These are phyloP conservation scores for Nipponacmea schrenckii DNA, from an alignment of 2,888 invertebrate species.

Conservation along the genomic window DNA sequence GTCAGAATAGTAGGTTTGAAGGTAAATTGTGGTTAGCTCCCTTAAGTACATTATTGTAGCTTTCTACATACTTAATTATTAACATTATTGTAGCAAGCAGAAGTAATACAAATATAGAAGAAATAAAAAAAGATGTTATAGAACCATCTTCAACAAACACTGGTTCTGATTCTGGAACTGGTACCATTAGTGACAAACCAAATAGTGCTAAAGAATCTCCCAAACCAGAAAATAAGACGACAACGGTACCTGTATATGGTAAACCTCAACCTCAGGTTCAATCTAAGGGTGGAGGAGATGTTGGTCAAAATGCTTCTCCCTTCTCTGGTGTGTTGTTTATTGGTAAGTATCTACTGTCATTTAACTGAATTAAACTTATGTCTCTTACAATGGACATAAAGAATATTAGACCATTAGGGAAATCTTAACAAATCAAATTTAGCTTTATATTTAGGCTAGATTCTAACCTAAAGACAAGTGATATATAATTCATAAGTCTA, in stretches of 20 bases:
- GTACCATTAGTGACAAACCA: not conserved
- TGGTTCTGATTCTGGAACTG: not conserved
- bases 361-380: too few species aligned
- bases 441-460: too few species aligned
- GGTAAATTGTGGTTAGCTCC: too few species aligned
- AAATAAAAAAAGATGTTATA: slow-evolving; percentile 15
- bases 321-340: not conserved
- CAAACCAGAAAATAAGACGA: not conserved
- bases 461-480: too few species aligned
- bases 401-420: too few species aligned
- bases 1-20: too few species aligned
- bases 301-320: not conserved
- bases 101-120: not conserved
- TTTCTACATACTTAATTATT: too few species aligned
- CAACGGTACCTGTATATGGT: not conserved
- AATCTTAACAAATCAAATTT: too few species aligned
- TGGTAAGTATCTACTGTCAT: not conserved
- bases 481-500: too few species aligned
- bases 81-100: not conserved
- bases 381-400: too few species aligned
- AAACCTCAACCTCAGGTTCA: not conserved
- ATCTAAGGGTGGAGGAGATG: not conserved
- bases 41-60: too few species aligned
- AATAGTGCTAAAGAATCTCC: not conserved
- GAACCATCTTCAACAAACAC: not conserved